These are phyloP conservation scores for Ephialtes manifestator DNA, from an alignment of 2,888 invertebrate genomes.

Conservation along the genomic window DNA sequence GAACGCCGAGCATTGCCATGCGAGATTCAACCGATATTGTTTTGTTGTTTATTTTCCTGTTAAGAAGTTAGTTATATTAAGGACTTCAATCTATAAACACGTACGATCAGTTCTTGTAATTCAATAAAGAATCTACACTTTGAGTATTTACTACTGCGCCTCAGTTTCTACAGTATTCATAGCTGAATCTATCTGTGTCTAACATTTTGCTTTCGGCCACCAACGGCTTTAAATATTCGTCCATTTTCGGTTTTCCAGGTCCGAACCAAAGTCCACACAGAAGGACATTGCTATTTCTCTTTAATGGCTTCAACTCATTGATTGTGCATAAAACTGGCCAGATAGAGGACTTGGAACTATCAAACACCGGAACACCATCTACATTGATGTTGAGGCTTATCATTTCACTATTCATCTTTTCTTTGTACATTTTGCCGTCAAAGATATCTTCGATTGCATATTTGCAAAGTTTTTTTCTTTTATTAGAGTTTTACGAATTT, in stretches of 20 bases:
- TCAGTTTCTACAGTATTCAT: background rate
- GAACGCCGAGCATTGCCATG: too few relatives aligned
- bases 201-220: conserved; percentile 29
- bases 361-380: conserved; percentile 52
- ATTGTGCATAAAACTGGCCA: conserved; percentile 53
- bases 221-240: conserved; percentile 52
- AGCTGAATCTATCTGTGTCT: conserved; percentile 32
- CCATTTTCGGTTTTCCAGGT: conserved; percentile 44
- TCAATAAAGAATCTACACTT: too few relatives aligned
- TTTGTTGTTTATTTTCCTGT: too few relatives aligned
- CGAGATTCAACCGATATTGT: too few relatives aligned
- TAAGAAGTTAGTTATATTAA: too few relatives aligned
- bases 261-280: conserved; percentile 57
- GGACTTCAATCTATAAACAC: too few relatives aligned
- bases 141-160: too few relatives aligned
- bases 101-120: too few relatives aligned
- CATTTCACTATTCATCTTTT: conserved; percentile 1
- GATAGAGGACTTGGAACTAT: conserved; percentile 55
- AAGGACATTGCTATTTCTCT: conserved; percentile 33
- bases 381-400: conserved; percentile 47
- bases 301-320: conserved; percentile 58
- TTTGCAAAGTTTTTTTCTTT: conserved; percentile 3
- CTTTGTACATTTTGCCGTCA: conserved; percentile 5
- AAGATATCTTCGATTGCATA: background rate
- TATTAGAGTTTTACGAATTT: too few relatives aligned